Evolutionary conservation across 2,888 invertebrate species (phyloP).

Genomic region (Meta bourneti): DNA sequence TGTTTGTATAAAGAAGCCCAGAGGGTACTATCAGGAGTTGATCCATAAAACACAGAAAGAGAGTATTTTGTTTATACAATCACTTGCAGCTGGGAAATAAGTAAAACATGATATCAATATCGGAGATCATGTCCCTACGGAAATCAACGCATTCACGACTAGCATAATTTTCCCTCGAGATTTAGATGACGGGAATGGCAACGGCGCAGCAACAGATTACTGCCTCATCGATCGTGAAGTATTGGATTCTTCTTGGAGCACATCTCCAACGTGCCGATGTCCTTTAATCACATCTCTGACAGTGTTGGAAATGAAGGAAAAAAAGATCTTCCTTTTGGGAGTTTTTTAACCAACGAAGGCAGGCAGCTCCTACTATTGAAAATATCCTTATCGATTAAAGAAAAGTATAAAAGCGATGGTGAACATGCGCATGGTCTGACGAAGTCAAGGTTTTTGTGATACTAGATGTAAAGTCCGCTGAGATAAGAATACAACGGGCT

Average conservation of each 20-base stretch:
- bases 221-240: slow-evolving; percentile 27
- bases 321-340: not conserved
- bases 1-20: not conserved
- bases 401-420: not conserved
- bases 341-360: not conserved
- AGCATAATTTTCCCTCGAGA: slow-evolving; percentile 38
- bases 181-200: slow-evolving; percentile 5
- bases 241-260: not conserved
- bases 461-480: too few species aligned
- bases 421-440: not conserved
- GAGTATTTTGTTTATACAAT: slow-evolving; percentile 3
- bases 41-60: not conserved
- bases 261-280: not conserved
- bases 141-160: slow-evolving; percentile 36
- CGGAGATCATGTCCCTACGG: slow-evolving; percentile 46
- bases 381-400: not conserved
- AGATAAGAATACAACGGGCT: too few species aligned
- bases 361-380: not conserved
- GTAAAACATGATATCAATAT: slow-evolving; percentile 50
- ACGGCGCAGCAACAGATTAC: slow-evolving; percentile 48
- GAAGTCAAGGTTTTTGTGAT: too few species aligned
- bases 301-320: not conserved
- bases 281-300: not conserved
- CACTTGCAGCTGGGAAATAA: slow-evolving; percentile 1
- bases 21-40: not conserved